Percentiles rank a stretch among this genome's conserved stretches.
phyloP scores from a whole-genome alignment of 2,797 vertebrate genomes.

The Bovichtus variegatus region DNA sequence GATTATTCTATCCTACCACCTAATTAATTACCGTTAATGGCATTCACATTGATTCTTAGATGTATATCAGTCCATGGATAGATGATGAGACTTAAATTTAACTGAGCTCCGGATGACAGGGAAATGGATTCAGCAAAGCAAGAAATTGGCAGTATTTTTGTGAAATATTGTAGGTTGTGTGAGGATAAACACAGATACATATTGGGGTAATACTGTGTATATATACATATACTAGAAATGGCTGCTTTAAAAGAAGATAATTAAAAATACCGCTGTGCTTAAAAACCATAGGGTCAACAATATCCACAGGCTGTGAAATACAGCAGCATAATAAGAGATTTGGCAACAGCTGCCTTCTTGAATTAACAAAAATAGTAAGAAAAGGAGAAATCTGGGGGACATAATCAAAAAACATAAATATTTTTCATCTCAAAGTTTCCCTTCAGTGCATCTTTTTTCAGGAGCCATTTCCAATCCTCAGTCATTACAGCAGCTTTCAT shows the following conservation, averaged over 20 bases:
- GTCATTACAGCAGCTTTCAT: conserved; percentile 17
- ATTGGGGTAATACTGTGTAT: neutral
- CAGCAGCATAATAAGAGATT: conserved; percentile 18
- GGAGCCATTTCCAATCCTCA: conserved; percentile 21
- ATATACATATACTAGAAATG: neutral
- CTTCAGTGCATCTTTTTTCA: conserved; percentile 18
- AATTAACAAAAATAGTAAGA: conserved; percentile 44
- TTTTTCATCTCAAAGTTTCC: conserved; percentile 26
- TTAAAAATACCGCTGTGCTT: conserved; percentile 37
- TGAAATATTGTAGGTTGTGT: neutral
- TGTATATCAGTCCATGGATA: conserved; percentile 12
- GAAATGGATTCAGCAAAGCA: neutral
- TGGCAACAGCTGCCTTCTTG: conserved; percentile 39
- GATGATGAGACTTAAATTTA: conserved; percentile 10
- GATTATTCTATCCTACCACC: conserved; percentile 7
- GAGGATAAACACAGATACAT: neutral
- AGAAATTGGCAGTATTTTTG: neutral
- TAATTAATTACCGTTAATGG: conserved; percentile 51
- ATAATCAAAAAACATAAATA: conserved; percentile 22
- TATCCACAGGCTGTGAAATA: conserved; percentile 51
- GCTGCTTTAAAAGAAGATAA: conserved; percentile 13
- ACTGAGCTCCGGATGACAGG: neutral
- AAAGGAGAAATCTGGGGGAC: conserved; percentile 25
- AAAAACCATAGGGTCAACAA: conserved; percentile 51
- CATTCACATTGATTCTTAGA: conserved; percentile 35